phyloP scores from a whole-genome alignment of 2,797 vertebrate genomes.

The Hirundo rustica region DNA sequence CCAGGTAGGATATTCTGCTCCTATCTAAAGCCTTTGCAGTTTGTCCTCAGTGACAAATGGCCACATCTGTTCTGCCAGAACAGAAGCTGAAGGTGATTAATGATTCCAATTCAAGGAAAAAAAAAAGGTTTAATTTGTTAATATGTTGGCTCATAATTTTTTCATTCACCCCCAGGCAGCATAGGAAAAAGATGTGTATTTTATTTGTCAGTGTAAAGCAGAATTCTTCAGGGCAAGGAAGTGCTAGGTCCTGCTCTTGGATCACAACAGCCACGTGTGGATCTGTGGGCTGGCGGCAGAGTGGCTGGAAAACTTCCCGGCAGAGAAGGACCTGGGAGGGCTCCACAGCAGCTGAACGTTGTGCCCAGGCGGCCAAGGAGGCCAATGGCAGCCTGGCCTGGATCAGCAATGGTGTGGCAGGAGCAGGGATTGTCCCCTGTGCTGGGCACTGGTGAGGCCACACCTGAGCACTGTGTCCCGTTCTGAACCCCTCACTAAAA shows the following conservation, averaged over 20 bases:
- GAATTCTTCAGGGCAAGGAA: neutral
- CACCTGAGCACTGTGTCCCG: accelerated
- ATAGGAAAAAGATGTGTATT: neutral
- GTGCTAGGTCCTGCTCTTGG: neutral
- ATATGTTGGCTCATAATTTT: neutral
- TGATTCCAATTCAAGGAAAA: neutral
- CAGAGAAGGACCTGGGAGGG: neutral
- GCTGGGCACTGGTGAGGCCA: accelerated
- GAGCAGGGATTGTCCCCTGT: neutral
- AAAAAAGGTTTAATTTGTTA: neutral
- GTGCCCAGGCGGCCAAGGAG: neutral
- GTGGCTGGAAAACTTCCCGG: accelerated
- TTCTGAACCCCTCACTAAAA: neutral
- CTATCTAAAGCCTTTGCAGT: neutral
- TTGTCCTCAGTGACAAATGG: slow-evolving; percentile 23
- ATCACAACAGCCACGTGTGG: accelerated
- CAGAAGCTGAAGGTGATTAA: slow-evolving; percentile 43
- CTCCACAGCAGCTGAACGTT: accelerated
- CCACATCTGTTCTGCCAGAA: neutral
- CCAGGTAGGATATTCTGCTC: slow-evolving; percentile 84
- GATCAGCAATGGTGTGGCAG: neutral
- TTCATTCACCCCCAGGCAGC: neutral
- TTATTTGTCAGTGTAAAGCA: neutral
- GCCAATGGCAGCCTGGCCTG: neutral
- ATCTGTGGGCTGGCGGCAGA: accelerated